Evolutionary conservation across 2,888 invertebrate genomes (phyloP).

Genomic region (Phrixothrix hirtus): DNA sequence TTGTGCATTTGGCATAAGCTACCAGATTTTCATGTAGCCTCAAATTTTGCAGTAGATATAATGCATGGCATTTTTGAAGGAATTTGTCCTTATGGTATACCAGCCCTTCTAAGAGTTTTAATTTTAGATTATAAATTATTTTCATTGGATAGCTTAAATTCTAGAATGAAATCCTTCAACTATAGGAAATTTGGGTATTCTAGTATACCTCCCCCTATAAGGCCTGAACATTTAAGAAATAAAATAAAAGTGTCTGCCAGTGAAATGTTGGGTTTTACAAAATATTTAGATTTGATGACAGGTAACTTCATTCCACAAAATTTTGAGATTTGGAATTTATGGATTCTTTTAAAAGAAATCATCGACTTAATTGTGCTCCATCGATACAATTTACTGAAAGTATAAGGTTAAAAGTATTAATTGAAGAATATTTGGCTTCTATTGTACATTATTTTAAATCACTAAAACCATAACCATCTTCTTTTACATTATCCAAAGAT

Average conservation of each 20-base stretch:
- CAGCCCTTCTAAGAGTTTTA: constrained; percentile 13
- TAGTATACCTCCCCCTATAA: too few species aligned
- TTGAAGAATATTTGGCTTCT: constrained; percentile 14
- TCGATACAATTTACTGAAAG: neutral
- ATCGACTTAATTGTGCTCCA: constrained; percentile 2
- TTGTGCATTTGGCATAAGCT: constrained; percentile 34
- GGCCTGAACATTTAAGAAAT: constrained; percentile 21
- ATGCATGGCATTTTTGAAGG: constrained; percentile 40
- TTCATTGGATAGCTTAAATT: too few species aligned
- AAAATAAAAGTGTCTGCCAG: constrained; percentile 26
- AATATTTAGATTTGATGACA: constrained; percentile 10
- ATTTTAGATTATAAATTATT: constrained; percentile 20
- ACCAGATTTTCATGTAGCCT: constrained; percentile 35
- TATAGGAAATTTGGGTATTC: too few species aligned
- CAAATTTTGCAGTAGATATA: constrained; percentile 36
- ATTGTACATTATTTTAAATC: constrained; percentile 4
- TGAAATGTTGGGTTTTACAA: constrained; percentile 11
- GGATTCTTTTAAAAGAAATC: constrained; percentile 2
- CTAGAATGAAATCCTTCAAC: too few species aligned
- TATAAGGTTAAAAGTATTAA: constrained; percentile 1
- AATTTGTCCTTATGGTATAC: constrained; percentile 14
- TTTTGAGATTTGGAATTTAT: constrained; percentile 15
- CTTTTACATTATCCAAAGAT: constrained; percentile 27
- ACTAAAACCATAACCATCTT: constrained; percentile 25
- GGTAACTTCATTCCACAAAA: constrained; percentile 30